These are phyloP conservation scores for Coptodon rendalli DNA, from an alignment of 2,113 vertebrate species.

Conservation along the genomic window DNA sequence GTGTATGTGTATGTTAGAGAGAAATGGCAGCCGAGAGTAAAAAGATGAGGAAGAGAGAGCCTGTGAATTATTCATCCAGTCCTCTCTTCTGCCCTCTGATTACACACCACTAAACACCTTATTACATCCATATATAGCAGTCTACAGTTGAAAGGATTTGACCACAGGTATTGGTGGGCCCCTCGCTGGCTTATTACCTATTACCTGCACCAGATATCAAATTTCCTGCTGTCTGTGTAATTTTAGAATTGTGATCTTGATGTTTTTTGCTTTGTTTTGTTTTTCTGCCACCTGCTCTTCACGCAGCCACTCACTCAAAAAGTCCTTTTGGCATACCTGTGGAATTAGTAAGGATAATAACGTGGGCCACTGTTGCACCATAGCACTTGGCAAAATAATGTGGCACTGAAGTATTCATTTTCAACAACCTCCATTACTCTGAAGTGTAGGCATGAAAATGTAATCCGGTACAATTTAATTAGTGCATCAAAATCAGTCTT, in stretches of 20 bases:
- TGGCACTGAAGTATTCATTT: background rate
- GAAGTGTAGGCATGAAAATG: background rate
- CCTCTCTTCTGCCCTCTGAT: slow-evolving; percentile 28
- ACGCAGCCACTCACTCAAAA: background rate
- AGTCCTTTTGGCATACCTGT: background rate
- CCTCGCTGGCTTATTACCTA: slow-evolving; percentile 2
- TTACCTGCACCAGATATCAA: background rate
- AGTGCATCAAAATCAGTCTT: background rate
- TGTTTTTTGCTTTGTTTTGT: background rate
- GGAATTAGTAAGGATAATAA: background rate
- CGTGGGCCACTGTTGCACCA: background rate
- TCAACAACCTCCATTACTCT: background rate
- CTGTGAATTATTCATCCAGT: slow-evolving; percentile 53
- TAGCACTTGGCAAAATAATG: background rate
- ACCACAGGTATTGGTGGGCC: slow-evolving; percentile 15
- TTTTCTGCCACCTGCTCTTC: background rate
- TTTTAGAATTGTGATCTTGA: background rate
- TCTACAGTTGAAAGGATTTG: slow-evolving; percentile 34
- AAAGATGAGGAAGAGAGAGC: background rate
- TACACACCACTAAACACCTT: slow-evolving; percentile 49
- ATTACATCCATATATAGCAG: slow-evolving; percentile 49
- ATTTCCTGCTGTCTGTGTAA: background rate
- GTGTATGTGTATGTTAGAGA: background rate
- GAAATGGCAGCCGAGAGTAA: background rate
- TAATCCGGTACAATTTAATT: background rate